Conservation (phyloP, 2,113 vertebrate genomes). For the Archilochus colubris region DNA sequence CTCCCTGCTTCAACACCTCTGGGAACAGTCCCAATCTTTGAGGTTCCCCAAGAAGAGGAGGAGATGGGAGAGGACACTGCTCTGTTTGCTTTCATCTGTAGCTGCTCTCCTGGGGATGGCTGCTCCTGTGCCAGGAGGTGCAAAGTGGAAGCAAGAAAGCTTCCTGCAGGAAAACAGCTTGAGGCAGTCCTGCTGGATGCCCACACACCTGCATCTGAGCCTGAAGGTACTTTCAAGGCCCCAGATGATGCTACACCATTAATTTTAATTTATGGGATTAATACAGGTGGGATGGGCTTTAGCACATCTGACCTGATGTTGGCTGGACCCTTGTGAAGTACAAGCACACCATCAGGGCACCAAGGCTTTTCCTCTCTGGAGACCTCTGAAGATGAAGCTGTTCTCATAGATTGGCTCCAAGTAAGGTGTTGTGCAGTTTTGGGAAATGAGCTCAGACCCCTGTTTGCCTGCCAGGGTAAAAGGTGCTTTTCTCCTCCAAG, state of each 20-base stretch:
- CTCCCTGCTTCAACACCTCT: not conserved
- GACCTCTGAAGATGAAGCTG: not conserved
- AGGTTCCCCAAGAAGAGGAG: not conserved
- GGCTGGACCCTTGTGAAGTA: not conserved
- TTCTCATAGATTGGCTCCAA: not conserved
- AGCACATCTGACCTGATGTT: not conserved
- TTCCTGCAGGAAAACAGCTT: not conserved
- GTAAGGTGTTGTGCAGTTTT: not conserved
- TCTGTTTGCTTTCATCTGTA: not conserved
- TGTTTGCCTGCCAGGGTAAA: not conserved
- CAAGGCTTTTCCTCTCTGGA: not conserved
- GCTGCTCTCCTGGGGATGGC: not conserved
- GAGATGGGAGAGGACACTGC: not conserved
- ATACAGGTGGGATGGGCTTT: not conserved
- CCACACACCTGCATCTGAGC: not conserved
- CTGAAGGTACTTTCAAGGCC: not conserved
- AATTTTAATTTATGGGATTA: not conserved
- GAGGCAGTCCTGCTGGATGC: not conserved
- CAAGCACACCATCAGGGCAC: not conserved
- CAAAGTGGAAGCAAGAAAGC: not conserved
- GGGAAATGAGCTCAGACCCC: not conserved
- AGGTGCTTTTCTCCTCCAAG: not conserved
- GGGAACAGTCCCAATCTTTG: not conserved
- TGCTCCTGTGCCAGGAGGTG: not conserved
- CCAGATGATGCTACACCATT: not conserved